A percentile compares a stretch with the other conserved stretches of the same genome.
phyloP scores from a whole-genome alignment of 2,797 vertebrate species.

The Meda fulgida region DNA sequence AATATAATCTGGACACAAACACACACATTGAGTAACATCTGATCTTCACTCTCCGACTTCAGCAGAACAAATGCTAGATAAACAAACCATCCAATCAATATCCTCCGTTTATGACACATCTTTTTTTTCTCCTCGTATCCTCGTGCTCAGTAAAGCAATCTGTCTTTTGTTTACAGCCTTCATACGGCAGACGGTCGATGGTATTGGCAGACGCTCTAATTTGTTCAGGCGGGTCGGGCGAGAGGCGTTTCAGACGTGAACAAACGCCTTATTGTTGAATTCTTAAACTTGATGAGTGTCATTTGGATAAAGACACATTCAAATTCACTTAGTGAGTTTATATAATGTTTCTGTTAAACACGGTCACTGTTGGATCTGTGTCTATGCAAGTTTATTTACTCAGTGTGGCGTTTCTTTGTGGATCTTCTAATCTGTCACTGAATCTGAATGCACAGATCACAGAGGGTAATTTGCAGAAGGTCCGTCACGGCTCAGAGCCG shows the following conservation, averaged over 20 bases:
- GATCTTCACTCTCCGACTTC: background rate
- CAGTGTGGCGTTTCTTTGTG: background rate
- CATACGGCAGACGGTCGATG: slow-evolving; percentile 2
- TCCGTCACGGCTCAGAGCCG: background rate
- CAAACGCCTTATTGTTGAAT: slow-evolving; percentile 5
- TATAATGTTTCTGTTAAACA: background rate
- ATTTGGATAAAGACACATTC: slow-evolving; percentile 13
- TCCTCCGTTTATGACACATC: slow-evolving; percentile 1
- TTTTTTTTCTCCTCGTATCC: background rate
- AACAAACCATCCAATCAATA: slow-evolving; percentile 16
- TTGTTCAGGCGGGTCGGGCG: background rate
- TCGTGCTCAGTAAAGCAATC: background rate
- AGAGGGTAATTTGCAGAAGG: background rate
- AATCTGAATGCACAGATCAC: background rate
- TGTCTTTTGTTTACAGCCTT: slow-evolving; percentile 15
- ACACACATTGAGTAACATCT: background rate
- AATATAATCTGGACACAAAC: background rate
- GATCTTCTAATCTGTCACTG: background rate
- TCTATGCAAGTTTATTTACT: background rate
- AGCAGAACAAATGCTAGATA: slow-evolving; percentile 1
- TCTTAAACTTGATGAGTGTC: background rate
- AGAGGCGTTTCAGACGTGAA: background rate
- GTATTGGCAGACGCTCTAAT: slow-evolving; percentile 32
- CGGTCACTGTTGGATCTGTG: background rate
- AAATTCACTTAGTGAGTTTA: background rate